Percentiles rank a stretch among this genome's conserved stretches.
Conservation (phyloP, 2,113 vertebrate genomes). For the Clarias macrocephalus region DNA sequence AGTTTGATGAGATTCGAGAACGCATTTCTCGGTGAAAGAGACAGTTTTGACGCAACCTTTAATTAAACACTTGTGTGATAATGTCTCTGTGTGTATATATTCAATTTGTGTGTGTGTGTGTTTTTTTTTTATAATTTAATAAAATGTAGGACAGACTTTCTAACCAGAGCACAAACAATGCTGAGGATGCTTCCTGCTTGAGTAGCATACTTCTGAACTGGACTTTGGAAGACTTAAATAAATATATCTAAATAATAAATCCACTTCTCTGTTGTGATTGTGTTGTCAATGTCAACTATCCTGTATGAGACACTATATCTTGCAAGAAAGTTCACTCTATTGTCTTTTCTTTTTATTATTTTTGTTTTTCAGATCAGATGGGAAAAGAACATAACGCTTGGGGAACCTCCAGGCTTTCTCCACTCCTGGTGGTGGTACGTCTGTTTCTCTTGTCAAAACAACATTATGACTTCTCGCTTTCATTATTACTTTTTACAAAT, state of each 20-base stretch:
- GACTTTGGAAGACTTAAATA: neutral
- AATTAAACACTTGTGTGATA: neutral
- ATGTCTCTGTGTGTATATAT: neutral
- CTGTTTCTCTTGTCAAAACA: neutral
- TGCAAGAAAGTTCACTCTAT: neutral
- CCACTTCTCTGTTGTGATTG: neutral
- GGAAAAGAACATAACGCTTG: conserved; percentile 83
- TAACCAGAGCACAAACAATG: neutral
- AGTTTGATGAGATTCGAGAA: neutral
- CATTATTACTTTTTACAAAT: neutral
- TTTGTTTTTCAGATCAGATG: conserved; percentile 75
- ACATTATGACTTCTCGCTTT: neutral
- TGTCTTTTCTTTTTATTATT: conserved; percentile 5
- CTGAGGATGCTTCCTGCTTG: neutral
- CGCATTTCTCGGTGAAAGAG: neutral
- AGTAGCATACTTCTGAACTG: neutral
- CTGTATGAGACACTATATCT: neutral
- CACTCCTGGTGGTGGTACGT: conserved; percentile 86
- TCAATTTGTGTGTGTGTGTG: neutral
- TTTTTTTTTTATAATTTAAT: neutral
- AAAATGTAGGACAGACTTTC: neutral
- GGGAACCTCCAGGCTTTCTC: conserved; percentile 80
- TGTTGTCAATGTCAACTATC: neutral
- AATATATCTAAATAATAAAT: neutral
- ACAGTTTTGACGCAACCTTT: neutral